Conservation (phyloP, 2,797 vertebrate genomes). For the Acanthornis magna region DNA sequence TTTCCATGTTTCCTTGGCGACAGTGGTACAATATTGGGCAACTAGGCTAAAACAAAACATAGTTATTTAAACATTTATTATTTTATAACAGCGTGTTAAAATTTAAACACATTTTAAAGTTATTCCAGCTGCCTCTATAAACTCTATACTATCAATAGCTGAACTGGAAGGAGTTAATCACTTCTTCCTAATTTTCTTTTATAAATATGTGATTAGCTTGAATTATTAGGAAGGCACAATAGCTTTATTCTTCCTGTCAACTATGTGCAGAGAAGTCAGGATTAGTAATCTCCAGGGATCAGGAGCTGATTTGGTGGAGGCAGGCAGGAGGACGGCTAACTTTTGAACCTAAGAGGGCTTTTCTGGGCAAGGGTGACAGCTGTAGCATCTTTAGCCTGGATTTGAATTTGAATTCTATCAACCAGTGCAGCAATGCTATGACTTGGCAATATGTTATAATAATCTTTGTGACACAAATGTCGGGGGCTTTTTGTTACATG, state of each 20-base stretch:
- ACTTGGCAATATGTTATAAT: conserved; percentile 87
- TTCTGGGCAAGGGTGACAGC: conserved; percentile 88
- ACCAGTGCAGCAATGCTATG: conserved; percentile 81
- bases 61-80: conserved; percentile 51
- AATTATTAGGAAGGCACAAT: conserved; percentile 63
- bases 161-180: conserved; percentile 31
- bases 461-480: conserved; percentile 89
- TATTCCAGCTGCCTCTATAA: conserved; percentile 13
- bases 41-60: background rate
- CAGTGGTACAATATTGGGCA: background rate
- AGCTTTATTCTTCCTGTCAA: conserved; percentile 86
- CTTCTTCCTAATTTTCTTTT: conserved; percentile 52
- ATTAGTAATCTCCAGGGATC: conserved; percentile 84
- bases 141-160: background rate
- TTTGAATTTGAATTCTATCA: conserved; percentile 92
- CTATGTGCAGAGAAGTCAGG: conserved; percentile 80
- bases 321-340: conserved; percentile 88
- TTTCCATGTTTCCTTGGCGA: conserved; percentile 45
- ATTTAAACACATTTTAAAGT: conserved; percentile 46
- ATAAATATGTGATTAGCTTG: conserved; percentile 54
- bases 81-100: conserved; percentile 39
- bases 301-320: conserved; percentile 83
- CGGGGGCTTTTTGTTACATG: conserved; percentile 83
- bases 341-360: conserved; percentile 86
- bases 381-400: conserved; percentile 86